A percentile compares a stretch with the other conserved stretches of the same genome.
Conservation (phyloP, 2,113 vertebrate species). For the Peucedramus taeniatus region DNA sequence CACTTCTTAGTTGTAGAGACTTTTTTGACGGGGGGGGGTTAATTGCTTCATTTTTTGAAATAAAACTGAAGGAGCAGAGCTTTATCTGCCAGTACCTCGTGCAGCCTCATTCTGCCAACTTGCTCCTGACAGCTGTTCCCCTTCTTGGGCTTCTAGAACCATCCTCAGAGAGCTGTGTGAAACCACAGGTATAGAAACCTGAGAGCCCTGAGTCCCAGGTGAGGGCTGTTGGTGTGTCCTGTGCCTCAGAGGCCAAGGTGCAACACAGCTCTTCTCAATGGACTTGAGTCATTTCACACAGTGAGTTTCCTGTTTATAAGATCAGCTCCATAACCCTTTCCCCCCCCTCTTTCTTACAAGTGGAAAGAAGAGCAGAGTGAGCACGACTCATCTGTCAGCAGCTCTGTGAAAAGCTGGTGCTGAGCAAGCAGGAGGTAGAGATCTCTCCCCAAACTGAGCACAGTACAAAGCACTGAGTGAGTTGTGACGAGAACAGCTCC, state of each 20-base stretch:
- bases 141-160: not conserved
- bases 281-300: not conserved
- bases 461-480: not conserved
- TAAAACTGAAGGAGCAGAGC: not conserved
- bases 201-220: not conserved
- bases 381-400: not conserved
- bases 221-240: not conserved
- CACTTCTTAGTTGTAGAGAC: fast-evolving
- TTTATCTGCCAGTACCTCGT: not conserved
- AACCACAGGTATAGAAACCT: not conserved
- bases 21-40: not conserved
- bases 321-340: not conserved
- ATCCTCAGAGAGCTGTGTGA: not conserved
- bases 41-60: not conserved
- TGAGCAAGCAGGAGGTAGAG: not conserved
- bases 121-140: not conserved
- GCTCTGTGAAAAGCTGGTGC: not conserved
- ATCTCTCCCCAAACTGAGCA: not conserved
- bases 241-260: not conserved
- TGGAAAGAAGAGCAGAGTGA: not conserved
- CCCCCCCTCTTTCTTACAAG: not conserved
- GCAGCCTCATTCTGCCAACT: not conserved
- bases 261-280: not conserved
- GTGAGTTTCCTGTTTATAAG: not conserved
- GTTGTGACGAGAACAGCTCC: not conserved